Percentiles rank a stretch among this genome's conserved stretches.
Evolutionary conservation across 2,797 vertebrate species (phyloP).

Genomic region (Myripristis jacobus): DNA sequence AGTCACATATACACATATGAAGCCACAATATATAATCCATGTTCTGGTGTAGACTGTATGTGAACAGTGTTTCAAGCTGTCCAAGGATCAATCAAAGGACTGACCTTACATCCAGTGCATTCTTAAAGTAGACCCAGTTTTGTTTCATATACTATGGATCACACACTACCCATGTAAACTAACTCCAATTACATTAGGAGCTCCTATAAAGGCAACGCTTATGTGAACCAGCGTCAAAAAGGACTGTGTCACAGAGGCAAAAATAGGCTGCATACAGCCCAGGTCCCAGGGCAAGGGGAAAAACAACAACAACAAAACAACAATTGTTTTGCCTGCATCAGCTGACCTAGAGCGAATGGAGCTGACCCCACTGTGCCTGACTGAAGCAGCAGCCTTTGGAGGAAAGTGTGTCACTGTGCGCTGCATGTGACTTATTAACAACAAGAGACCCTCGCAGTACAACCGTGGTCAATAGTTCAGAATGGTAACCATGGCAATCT

Average conservation of each 20-base stretch:
- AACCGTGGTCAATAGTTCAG: conserved; percentile 28
- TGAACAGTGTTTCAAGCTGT: conserved; percentile 47
- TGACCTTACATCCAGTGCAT: conserved; percentile 40
- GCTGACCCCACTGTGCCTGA: conserved; percentile 45
- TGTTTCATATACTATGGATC: conserved; percentile 6
- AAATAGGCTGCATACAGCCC: conserved; percentile 25
- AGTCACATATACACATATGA: conserved; percentile 24
- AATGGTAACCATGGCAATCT: conserved; percentile 69
- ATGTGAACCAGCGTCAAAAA: conserved; percentile 23
- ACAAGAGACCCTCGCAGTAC: conserved; percentile 38
- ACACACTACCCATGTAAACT: not conserved
- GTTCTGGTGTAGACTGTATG: conserved; percentile 49
- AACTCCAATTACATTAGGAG: not conserved
- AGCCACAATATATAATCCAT: conserved; percentile 49
- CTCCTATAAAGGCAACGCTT: conserved; percentile 31
- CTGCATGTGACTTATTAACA: conserved; percentile 67
- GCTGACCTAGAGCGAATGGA: conserved; percentile 68
- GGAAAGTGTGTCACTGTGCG: conserved; percentile 58
- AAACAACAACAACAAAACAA: conserved; percentile 65
- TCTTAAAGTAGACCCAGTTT: conserved; percentile 25
- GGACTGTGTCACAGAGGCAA: conserved; percentile 40
- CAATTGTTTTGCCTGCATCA: conserved; percentile 75
- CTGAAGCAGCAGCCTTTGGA: conserved; percentile 49
- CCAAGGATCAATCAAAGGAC: no score
- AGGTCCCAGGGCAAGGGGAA: conserved; percentile 14